These are phyloP conservation scores for Styela plicata DNA, from an alignment of 23 tunicate species.

Conservation along the genomic window DNA sequence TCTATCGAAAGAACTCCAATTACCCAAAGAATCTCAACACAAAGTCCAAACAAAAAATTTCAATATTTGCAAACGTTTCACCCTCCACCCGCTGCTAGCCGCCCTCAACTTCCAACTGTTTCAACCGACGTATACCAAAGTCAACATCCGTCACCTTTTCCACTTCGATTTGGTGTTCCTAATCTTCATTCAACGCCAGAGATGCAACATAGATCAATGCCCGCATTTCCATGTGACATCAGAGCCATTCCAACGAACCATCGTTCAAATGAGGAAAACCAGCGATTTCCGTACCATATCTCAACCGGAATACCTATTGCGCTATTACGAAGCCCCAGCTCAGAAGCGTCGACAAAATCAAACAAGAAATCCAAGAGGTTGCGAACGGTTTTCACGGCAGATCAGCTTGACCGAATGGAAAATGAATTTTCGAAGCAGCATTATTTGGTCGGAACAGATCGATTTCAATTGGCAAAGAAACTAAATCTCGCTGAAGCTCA, in stretches of 20 bases:
- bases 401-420: constrained; percentile 57
- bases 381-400: constrained; percentile 60
- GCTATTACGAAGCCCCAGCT: not conserved
- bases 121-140: not conserved
- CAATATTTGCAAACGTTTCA: not conserved
- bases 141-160: not conserved
- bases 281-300: not conserved
- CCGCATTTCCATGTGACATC: not conserved
- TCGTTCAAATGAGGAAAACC: not conserved
- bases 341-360: not conserved
- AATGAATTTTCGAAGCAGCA: constrained; percentile 47
- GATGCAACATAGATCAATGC: constrained; percentile 1
- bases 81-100: not conserved
- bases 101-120: not conserved
- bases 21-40: not conserved
- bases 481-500: constrained; percentile 51
- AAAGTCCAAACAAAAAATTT: not conserved
- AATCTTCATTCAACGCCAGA: not conserved
- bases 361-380: constrained; percentile 36
- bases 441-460: constrained; percentile 54
- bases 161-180: not conserved
- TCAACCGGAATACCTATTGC: not conserved
- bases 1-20: not conserved
- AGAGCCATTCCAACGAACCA: not conserved
- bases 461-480: constrained; percentile 42